These are phyloP conservation scores for Octopus sinensis DNA, from an alignment of 1,140 invertebrate genomes.

Conservation along the genomic window DNA sequence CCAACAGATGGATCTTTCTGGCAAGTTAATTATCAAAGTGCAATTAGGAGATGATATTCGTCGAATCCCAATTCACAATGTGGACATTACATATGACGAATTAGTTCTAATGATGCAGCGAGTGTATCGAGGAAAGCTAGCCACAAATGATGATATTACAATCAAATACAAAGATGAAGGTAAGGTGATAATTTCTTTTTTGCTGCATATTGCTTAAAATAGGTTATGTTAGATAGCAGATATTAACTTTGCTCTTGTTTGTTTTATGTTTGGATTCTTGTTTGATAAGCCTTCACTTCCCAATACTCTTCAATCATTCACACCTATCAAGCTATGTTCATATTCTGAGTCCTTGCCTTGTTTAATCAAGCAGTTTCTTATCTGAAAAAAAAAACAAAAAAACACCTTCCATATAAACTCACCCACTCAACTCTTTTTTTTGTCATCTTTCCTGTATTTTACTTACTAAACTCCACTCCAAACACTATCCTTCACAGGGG, in stretches of 20 bases:
- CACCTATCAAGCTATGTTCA: too few relatives aligned
- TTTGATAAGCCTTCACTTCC: neutral
- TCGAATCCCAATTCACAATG: constrained; percentile 73
- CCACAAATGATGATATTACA: constrained; percentile 68
- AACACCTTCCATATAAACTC: too few relatives aligned
- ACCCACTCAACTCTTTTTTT: too few relatives aligned
- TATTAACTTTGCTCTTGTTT: neutral
- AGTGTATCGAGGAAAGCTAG: constrained; percentile 69
- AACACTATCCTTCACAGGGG: too few relatives aligned
- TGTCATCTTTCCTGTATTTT: too few relatives aligned
- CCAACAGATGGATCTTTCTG: constrained; percentile 58
- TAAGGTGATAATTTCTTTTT: constrained; percentile 35
- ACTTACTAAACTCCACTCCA: too few relatives aligned
- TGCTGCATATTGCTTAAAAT: too few relatives aligned
- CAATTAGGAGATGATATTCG: constrained; percentile 72
- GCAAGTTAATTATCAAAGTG: constrained; percentile 66
- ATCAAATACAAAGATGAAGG: constrained; percentile 78
- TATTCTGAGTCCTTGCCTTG: too few relatives aligned
- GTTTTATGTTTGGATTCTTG: neutral
- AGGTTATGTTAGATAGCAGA: neutral
- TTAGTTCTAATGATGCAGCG: constrained; percentile 76
- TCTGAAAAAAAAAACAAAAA: too few relatives aligned
- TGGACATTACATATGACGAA: constrained; percentile 76
- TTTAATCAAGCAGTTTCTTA: too few relatives aligned
- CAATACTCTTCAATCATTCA: too few relatives aligned